Percentiles rank a stretch among this genome's conserved stretches.
Evolutionary conservation across 2,113 vertebrate species (phyloP).

Genomic region (Leucoraja erinaceus): DNA sequence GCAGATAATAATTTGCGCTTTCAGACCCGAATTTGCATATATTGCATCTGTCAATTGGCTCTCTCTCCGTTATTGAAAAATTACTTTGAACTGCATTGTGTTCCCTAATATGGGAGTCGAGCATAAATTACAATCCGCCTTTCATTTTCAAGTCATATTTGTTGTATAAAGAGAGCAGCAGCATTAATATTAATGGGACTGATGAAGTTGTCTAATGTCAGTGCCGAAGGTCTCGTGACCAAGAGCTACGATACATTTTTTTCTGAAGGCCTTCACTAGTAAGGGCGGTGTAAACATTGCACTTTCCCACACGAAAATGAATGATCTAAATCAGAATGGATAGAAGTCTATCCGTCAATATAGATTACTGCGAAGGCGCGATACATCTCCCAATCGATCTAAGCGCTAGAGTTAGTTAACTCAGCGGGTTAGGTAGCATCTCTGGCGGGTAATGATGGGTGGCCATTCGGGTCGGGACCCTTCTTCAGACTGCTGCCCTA

Average conservation of each 20-base stretch:
- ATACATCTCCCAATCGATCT: background rate
- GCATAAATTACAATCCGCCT: background rate
- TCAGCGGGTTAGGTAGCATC: no score
- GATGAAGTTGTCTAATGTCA: slow-evolving; percentile 21
- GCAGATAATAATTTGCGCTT: slow-evolving; percentile 32
- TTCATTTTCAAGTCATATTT: slow-evolving; percentile 30
- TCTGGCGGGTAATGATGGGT: no score
- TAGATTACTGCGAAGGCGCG: background rate
- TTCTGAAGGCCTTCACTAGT: background rate
- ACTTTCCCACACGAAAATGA: no score
- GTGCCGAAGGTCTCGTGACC: background rate
- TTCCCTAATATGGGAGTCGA: slow-evolving; percentile 25
- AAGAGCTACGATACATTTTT: background rate
- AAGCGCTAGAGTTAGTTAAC: no score
- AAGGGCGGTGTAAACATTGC: background rate
- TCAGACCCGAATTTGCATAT: slow-evolving; percentile 27
- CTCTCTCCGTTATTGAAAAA: slow-evolving; percentile 26
- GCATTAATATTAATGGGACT: slow-evolving; percentile 29
- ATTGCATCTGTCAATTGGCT: slow-evolving; percentile 26
- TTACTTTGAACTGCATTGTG: slow-evolving; percentile 22
- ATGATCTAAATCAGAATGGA: background rate
- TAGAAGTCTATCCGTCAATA: background rate
- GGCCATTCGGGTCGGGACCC: no score
- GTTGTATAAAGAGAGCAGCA: background rate
- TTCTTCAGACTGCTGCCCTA: no score